Percentiles rank a stretch among this genome's conserved stretches.
Conservation (phyloP, 2,113 vertebrate species). For the Grus americana region DNA sequence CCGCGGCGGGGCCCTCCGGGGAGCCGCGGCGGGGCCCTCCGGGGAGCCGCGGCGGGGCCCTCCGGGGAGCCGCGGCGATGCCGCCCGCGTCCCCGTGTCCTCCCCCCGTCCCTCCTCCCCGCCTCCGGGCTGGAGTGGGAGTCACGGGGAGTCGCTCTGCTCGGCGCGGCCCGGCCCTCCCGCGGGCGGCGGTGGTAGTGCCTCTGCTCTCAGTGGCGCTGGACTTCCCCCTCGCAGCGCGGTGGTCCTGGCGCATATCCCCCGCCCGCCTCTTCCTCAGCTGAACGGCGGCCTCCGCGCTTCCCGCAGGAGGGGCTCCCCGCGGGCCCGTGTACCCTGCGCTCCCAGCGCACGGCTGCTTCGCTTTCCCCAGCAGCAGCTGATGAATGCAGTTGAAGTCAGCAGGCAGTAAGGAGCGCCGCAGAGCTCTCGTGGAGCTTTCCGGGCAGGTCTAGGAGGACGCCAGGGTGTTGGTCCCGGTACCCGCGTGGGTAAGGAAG, state of each 20-base stretch:
- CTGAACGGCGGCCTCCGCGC: neutral
- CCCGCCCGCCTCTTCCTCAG: too few relatives aligned
- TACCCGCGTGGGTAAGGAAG: fast-evolving
- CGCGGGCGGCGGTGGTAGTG: neutral
- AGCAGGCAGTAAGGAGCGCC: too few relatives aligned
- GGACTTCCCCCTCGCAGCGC: neutral
- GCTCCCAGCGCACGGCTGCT: neutral
- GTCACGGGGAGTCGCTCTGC: neutral
- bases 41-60: neutral
- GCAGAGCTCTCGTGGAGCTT: neutral
- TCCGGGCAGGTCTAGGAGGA: too few relatives aligned
- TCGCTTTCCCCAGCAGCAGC: neutral
- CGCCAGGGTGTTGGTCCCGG: fast-evolving
- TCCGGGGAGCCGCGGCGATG: neutral
- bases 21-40: neutral
- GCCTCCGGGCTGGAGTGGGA: neutral
- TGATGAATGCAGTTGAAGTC: fast-evolving
- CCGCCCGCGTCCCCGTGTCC: neutral
- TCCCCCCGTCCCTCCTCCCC: neutral
- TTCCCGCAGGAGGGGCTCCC: neutral
- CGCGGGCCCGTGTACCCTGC: neutral
- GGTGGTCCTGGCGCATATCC: too few relatives aligned
- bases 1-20: neutral
- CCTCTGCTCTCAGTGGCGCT: neutral
- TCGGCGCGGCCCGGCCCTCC: neutral